Evolutionary conservation across 2,888 invertebrate genomes (phyloP), one percentile per base, ranked within the genome.

Genomic region (Proisotoma minuta): DNA sequence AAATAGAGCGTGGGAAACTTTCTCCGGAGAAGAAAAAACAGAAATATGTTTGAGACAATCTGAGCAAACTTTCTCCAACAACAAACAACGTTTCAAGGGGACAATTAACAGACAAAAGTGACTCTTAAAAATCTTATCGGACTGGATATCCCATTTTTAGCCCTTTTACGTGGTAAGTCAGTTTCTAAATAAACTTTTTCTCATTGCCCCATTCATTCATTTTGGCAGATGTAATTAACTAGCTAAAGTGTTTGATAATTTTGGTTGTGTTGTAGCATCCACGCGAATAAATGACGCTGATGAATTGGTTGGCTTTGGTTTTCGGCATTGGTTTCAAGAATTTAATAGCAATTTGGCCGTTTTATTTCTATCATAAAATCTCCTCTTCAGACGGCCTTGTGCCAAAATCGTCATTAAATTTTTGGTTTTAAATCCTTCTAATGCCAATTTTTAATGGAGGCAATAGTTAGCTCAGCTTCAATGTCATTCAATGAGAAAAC

Each of bases 301-400:
- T n/a, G n/a, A n/a, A n/a, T n/a, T n/a, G n/a, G n/a, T 43, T 43
- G 43, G 43, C 20, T 43, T 43, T 34, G 8, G 15, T 43, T 20
- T 5, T 43, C 43, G 18, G 43, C 43, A 43, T 43, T 43, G 43
- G 43, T 20, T 12, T 43, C 43, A 43, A 15, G 20, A 43, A 18
- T 43, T 34, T 43, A 43, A 43, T 54, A 29, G 53, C 39, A 15
- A 54, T 54, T 54, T 54, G 22, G 39, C 28, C 27, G 29, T 54
- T 54, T 54, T 54, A 54, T 54, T 54, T 29, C 39, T 10, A 4
- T 54, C 27, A 39, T 54, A 54, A 54, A 54, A 28, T 24, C 10
- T n/a, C 23, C 18, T 12, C 34, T 34, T 20, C 34, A 43, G 43
- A 34, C 39, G 53, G 53, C 53, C 53, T 54, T 54, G 53, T 54